A percentile compares a stretch with the other conserved stretches of the same genome.
These are phyloP conservation scores for Corythoichthys haematopterus DNA, from an alignment of 2,113 vertebrate species.

Conservation along the genomic window DNA sequence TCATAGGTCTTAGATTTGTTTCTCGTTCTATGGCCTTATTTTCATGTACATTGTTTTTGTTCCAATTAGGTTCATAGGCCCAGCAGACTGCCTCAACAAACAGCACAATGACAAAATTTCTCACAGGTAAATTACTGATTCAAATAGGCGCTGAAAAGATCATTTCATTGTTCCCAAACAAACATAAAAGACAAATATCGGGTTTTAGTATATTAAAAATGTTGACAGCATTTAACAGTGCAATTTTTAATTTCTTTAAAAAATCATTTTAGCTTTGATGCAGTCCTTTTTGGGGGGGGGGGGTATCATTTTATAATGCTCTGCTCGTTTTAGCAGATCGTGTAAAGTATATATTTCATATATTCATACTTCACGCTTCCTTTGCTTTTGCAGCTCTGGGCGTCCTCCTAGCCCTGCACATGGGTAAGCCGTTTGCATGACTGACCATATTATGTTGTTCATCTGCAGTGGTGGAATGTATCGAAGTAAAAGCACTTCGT, in stretches of 20 bases:
- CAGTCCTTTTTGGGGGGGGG: no score
- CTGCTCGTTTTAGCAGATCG: neutral
- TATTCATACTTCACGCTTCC: neutral
- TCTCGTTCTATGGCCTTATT: neutral
- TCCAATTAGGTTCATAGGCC: neutral
- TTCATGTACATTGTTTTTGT: neutral
- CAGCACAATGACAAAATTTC: constrained; percentile 52
- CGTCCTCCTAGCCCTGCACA: neutral
- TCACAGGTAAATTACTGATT: constrained; percentile 49
- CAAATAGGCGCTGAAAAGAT: neutral
- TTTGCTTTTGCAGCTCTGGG: neutral
- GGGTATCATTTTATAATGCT: neutral
- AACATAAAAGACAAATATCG: neutral
- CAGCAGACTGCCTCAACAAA: neutral
- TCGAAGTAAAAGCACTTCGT: no score
- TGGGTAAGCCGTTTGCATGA: neutral
- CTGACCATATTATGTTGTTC: neutral
- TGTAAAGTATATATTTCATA: neutral
- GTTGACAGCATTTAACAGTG: neutral
- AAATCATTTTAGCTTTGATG: neutral
- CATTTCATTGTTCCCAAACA: neutral
- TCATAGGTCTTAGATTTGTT: neutral
- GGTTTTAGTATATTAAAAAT: neutral
- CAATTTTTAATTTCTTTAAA: neutral
- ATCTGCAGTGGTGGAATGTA: no score